Conservation (phyloP, 92 coral and sea anemone genomes). For the Epizoanthus illoricatus region DNA sequence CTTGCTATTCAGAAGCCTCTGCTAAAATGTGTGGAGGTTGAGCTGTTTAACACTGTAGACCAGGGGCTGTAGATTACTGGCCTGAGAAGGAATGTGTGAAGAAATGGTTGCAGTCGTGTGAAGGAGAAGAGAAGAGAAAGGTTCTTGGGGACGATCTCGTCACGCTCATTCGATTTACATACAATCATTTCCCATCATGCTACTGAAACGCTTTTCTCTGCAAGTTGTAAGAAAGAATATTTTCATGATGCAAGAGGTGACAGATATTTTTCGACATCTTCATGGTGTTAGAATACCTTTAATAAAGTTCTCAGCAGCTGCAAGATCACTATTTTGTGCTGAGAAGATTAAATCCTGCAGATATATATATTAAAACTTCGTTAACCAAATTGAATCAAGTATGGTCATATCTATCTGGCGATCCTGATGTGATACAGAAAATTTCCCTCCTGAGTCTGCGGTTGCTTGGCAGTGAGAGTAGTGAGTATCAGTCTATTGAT, state of each 20-base stretch:
- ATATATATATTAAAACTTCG: too few species aligned
- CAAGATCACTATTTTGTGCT: not conserved
- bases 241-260: not conserved
- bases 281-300: not conserved
- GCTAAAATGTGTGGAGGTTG: not conserved
- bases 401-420: too few species aligned
- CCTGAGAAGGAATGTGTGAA: conserved; percentile 27
- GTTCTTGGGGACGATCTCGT: conserved; percentile 21
- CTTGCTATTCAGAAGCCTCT: not conserved
- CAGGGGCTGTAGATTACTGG: conserved; percentile 40
- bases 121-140: conserved; percentile 9
- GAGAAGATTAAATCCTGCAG: too few species aligned
- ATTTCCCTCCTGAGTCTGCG: too few species aligned
- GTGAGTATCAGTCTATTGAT: too few species aligned
- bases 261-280: not conserved
- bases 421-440: too few species aligned
- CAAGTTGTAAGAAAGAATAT: not conserved
- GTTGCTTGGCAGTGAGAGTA: too few species aligned
- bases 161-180: conserved; percentile 35
- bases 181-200: conserved; percentile 33
- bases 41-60: conserved; percentile 40
- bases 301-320: not conserved
- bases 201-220: not conserved
- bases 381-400: too few species aligned
- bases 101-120: not conserved